Evolutionary conservation across 2,888 invertebrate species (phyloP).

Genomic region (Tricholauxania praeusta): DNA sequence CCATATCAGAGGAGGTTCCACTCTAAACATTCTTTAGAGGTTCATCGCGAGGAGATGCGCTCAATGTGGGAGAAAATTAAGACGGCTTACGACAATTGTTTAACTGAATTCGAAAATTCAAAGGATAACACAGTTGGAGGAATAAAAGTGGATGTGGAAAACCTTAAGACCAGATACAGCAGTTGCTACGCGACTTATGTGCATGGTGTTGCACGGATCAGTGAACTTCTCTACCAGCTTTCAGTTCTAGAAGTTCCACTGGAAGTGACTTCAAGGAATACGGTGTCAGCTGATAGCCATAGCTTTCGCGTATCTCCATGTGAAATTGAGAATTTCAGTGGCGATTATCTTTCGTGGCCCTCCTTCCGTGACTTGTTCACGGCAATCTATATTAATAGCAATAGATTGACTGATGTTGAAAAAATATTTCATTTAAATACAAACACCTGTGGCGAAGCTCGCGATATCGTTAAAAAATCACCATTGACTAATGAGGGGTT

Average conservation of each 20-base stretch:
- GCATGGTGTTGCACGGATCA: conserved; percentile 1
- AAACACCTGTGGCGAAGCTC: conserved; percentile 10
- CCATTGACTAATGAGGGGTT: background rate
- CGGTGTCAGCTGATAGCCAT: too few species aligned
- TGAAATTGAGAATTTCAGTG: conserved; percentile 5
- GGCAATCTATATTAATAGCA: conserved; percentile 21
- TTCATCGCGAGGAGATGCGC: too few species aligned
- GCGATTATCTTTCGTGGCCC: conserved; percentile 20
- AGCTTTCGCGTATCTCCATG: background rate
- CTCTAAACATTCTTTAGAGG: too few species aligned
- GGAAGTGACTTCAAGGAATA: too few species aligned
- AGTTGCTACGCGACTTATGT: background rate
- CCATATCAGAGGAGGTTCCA: too few species aligned
- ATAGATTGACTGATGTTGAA: conserved; percentile 4
- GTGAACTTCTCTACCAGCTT: background rate
- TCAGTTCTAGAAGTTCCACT: too few species aligned
- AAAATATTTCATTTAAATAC: conserved; percentile 20
- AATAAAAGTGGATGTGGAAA: background rate
- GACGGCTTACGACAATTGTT: too few species aligned
- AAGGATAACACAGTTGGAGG: background rate
- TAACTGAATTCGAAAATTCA: too few species aligned
- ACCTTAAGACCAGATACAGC: background rate
- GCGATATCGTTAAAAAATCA: conserved; percentile 16
- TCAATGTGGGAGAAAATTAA: too few species aligned
- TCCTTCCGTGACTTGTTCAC: conserved; percentile 26